Evolutionary conservation across 2,888 invertebrate species (phyloP).

Genomic region (Drosophila diplacantha): DNA sequence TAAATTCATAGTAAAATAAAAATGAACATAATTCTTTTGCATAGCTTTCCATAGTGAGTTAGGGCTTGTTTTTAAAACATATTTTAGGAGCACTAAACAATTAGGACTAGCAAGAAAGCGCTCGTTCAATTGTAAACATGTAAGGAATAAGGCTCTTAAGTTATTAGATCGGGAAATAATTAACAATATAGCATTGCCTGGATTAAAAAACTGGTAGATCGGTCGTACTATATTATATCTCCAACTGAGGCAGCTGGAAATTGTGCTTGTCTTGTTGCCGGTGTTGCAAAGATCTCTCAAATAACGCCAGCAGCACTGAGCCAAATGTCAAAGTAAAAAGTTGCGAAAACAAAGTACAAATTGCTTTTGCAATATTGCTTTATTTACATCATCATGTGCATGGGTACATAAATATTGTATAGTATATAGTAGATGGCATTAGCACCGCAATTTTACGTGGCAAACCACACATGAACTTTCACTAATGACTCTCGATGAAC

Average conservation of each 20-base stretch:
- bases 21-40: slow-evolving; percentile 38
- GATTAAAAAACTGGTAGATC: background rate
- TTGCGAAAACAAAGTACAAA: slow-evolving; percentile 20
- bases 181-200: too few relatives aligned
- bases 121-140: background rate
- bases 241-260: background rate
- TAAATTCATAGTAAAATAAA: slow-evolving; percentile 52
- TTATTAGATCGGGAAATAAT: too few relatives aligned
- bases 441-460: slow-evolving; percentile 57
- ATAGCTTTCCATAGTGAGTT: slow-evolving; percentile 16
- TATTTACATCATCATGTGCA: background rate
- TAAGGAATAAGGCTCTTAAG: too few relatives aligned
- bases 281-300: slow-evolving; percentile 9
- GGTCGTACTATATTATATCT: background rate
- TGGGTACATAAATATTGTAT: background rate
- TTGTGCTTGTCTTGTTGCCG: background rate
- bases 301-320: slow-evolving; percentile 21
- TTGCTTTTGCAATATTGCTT: slow-evolving; percentile 3
- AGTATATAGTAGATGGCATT: slow-evolving; percentile 20
- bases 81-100: background rate
- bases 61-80: slow-evolving; percentile 14
- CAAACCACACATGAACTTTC: slow-evolving; percentile 62
- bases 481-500: slow-evolving; percentile 73
- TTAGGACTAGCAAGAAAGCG: slow-evolving; percentile 1
- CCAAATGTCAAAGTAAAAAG: slow-evolving; percentile 35